These are phyloP conservation scores for Perithous albicinctus DNA, from an alignment of 2,888 invertebrate genomes.

Conservation along the genomic window DNA sequence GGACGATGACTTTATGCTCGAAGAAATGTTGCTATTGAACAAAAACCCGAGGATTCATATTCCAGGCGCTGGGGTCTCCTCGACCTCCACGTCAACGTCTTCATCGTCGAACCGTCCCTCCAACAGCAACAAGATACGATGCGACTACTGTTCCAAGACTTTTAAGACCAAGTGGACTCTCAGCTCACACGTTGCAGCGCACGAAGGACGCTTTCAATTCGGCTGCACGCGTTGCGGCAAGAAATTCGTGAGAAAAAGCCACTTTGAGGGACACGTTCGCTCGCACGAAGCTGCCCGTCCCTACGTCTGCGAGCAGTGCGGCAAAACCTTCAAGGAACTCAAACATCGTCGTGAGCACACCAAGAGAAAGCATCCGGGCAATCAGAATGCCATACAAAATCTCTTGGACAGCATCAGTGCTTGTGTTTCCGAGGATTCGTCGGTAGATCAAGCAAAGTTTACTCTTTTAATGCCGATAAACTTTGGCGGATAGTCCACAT, in stretches of 20 bases:
- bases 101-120: constrained; percentile 45
- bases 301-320: constrained; percentile 82
- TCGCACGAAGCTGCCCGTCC: constrained; percentile 83
- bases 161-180: constrained; percentile 84
- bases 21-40: constrained; percentile 81
- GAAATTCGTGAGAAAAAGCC: constrained; percentile 83
- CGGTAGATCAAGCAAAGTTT: constrained; percentile 80
- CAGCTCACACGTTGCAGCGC: constrained; percentile 83
- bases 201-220: constrained; percentile 83
- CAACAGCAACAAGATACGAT: constrained; percentile 76
- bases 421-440: constrained; percentile 78
- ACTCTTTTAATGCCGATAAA: constrained; percentile 82
- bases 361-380: constrained; percentile 81
- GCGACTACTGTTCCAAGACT: constrained; percentile 82
- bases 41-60: constrained; percentile 72
- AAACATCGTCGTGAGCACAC: constrained; percentile 83
- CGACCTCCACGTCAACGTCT: constrained; percentile 54
- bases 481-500: constrained; percentile 75
- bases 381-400: constrained; percentile 80
- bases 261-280: constrained; percentile 83
- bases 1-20: constrained; percentile 78
- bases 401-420: constrained; percentile 81
- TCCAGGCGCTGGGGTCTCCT: background rate
- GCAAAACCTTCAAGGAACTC: constrained; percentile 82
- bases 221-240: constrained; percentile 83